Percentiles rank a stretch among this genome's conserved stretches.
phyloP scores from a whole-genome alignment of 2,113 vertebrate genomes.

The Centropus unirufus region DNA sequence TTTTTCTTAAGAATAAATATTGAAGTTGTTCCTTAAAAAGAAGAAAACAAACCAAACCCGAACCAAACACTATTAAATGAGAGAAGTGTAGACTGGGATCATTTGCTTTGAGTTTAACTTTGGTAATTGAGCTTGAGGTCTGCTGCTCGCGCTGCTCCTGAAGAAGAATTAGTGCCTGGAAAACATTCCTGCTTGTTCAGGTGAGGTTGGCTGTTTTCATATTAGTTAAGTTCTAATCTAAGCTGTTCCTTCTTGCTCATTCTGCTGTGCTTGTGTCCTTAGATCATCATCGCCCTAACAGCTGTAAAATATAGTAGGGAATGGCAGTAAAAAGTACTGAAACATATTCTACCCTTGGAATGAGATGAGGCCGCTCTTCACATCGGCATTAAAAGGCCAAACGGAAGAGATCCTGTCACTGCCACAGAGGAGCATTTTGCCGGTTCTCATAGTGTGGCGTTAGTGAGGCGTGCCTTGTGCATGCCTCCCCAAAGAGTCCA shows the following conservation, averaged over 20 bases:
- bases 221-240: slow-evolving; percentile 32
- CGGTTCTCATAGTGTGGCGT: background rate
- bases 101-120: background rate
- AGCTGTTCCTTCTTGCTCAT: slow-evolving; percentile 12
- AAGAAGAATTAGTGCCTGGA: background rate
- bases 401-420: background rate
- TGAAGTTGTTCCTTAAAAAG: background rate
- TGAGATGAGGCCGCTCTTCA: background rate
- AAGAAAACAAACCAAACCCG: background rate
- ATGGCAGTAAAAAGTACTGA: background rate
- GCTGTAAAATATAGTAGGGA: background rate
- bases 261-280: background rate
- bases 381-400: slow-evolving; percentile 14
- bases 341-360: background rate
- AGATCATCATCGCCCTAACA: background rate
- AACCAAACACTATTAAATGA: background rate
- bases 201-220: background rate
- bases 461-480: slow-evolving; percentile 43
- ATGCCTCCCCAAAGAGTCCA: slow-evolving; percentile 40
- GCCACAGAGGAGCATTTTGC: slow-evolving; percentile 31
- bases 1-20: background rate
- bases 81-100: background rate
- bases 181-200: background rate
- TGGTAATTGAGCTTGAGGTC: background rate
- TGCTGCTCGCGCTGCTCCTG: background rate